These are phyloP conservation scores for Phycodurus eques DNA, from an alignment of 2,113 vertebrate species.

Conservation along the genomic window DNA sequence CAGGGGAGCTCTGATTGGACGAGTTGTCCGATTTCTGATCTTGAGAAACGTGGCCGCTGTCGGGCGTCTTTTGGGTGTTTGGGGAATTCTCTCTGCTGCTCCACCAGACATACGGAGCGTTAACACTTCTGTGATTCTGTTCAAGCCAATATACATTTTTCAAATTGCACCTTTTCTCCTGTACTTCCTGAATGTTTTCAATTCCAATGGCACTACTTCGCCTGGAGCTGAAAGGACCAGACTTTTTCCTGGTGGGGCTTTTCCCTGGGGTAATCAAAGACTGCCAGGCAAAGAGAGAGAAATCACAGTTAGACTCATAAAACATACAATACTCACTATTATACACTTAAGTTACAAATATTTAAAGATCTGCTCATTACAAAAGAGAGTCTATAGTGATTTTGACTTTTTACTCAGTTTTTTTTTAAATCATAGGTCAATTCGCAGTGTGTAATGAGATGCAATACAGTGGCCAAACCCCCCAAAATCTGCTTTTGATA, in stretches of 20 bases:
- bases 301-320: slow-evolving; percentile 7
- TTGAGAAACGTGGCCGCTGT: slow-evolving; percentile 83
- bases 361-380: not conserved
- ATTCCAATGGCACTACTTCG: slow-evolving; percentile 95
- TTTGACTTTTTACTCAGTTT: too few relatives aligned
- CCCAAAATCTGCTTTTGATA: too few relatives aligned
- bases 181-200: slow-evolving; percentile 95
- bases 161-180: slow-evolving; percentile 80
- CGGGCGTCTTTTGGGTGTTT: slow-evolving; percentile 82
- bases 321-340: not conserved
- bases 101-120: not conserved
- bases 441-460: too few relatives aligned
- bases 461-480: too few relatives aligned
- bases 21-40: slow-evolving; percentile 87
- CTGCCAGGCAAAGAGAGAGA: slow-evolving; percentile 65
- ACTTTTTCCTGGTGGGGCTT: slow-evolving; percentile 91
- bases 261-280: slow-evolving; percentile 93
- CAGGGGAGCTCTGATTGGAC: slow-evolving; percentile 92
- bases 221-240: slow-evolving; percentile 87
- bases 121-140: too few relatives aligned
- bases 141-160: not conserved
- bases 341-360: not conserved
- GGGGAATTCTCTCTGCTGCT: slow-evolving; percentile 79
- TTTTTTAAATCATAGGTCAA: too few relatives aligned
- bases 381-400: not conserved